A percentile compares a stretch with the other conserved stretches of the same genome.
These are phyloP conservation scores for Entelurus aequoreus DNA, from an alignment of 2,113 vertebrate genomes.

Conservation along the genomic window DNA sequence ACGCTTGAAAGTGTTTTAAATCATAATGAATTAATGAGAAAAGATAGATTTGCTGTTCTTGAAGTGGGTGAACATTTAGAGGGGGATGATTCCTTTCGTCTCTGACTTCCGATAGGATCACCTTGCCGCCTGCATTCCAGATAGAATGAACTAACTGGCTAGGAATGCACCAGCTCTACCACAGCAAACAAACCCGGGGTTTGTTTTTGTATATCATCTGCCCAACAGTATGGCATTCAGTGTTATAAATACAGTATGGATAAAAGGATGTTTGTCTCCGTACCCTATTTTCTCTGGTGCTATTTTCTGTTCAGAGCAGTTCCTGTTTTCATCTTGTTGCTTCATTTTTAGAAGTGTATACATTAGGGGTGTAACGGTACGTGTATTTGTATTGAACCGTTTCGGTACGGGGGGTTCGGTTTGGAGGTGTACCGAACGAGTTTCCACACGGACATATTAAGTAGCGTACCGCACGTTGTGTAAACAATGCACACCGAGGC, in stretches of 20 bases:
- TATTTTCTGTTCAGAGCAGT: background rate
- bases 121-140: conserved; percentile 50
- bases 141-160: conserved; percentile 40
- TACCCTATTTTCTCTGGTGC: background rate
- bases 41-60: conserved; percentile 1
- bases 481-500: too few species aligned
- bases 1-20: too few species aligned
- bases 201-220: background rate
- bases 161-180: conserved; percentile 46
- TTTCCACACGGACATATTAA: too few species aligned
- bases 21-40: background rate
- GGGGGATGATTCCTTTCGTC: background rate
- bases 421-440: too few species aligned
- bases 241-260: background rate
- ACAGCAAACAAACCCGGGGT: background rate
- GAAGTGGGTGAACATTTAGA: conserved; percentile 15
- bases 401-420: too few species aligned
- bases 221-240: background rate
- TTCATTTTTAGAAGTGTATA: too few species aligned
- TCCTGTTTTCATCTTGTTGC: too few species aligned
- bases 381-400: too few species aligned
- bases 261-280: background rate
- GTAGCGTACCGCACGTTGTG: too few species aligned
- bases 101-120: conserved; percentile 39
- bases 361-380: too few species aligned